A percentile compares a stretch with the other conserved stretches of the same genome.
Evolutionary conservation across 2,888 invertebrate species (phyloP).

Genomic region (Acrobasis suavella): DNA sequence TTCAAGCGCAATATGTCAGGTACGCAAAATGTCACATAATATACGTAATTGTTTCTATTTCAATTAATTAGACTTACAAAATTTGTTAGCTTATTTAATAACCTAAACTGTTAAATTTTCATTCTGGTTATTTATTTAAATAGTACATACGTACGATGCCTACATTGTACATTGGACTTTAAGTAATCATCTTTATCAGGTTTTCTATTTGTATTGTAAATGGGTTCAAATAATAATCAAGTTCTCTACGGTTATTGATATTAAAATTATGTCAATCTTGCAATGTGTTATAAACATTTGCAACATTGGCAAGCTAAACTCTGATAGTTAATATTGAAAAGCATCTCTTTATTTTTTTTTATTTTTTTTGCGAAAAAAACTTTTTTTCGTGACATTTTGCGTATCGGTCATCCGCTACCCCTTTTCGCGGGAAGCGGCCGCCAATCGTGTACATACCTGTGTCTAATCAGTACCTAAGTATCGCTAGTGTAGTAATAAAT

Average conservation of each 20-base stretch:
- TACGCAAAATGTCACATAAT: neutral
- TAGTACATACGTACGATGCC: no score
- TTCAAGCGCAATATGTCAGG: neutral
- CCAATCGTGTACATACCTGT: constrained; percentile 67
- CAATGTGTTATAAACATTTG: no score
- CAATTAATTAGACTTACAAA: neutral
- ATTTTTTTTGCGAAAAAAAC: neutral
- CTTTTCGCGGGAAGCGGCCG: constrained; percentile 48
- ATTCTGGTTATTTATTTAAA: no score
- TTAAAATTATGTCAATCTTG: no score
- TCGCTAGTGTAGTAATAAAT: constrained; percentile 55
- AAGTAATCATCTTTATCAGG: no score
- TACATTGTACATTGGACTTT: no score
- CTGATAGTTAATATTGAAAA: neutral
- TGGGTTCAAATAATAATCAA: no score
- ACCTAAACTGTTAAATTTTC: neutral
- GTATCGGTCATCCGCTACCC: neutral
- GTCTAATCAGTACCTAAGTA: constrained; percentile 74
- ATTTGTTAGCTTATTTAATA: neutral
- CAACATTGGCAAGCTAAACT: no score
- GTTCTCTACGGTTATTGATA: no score
- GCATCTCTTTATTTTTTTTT: no score
- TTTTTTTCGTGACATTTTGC: neutral
- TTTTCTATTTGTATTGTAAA: no score
- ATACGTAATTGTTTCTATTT: constrained; percentile 25